These are phyloP conservation scores for Lamprologus ornatipinnis DNA, from an alignment of 2,113 vertebrate species.

Conservation along the genomic window DNA sequence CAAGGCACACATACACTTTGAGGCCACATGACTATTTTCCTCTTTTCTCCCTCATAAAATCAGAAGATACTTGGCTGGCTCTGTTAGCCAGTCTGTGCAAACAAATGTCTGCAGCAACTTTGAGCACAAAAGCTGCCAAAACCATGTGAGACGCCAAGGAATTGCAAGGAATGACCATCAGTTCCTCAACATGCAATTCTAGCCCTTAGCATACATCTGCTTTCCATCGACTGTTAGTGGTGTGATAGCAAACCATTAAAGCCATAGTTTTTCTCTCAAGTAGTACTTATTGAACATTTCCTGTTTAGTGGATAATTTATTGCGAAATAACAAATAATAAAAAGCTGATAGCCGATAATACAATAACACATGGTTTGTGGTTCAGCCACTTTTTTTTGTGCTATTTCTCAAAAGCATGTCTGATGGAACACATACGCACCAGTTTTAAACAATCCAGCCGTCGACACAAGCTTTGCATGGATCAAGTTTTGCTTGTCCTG, in stretches of 20 bases:
- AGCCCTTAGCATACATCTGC: background rate
- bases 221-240: background rate
- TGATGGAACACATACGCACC: background rate
- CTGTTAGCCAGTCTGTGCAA: conserved; percentile 26
- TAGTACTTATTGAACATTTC: background rate
- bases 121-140: conserved; percentile 14
- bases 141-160: conserved; percentile 14
- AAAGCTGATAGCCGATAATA: background rate
- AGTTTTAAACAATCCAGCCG: background rate
- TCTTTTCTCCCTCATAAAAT: background rate
- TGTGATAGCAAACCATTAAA: background rate
- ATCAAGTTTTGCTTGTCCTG: background rate
- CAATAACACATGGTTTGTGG: background rate
- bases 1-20: background rate
- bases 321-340: background rate
- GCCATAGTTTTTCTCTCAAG: background rate
- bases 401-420: background rate
- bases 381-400: background rate
- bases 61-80: conserved; percentile 4
- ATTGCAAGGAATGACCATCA: conserved; percentile 1
- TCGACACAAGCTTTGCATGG: background rate
- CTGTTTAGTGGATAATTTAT: background rate
- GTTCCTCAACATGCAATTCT: background rate
- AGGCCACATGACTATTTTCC: background rate
- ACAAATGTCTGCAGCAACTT: conserved; percentile 33